Evolutionary conservation across 2,113 vertebrate species (phyloP).

Genomic region (Scartelaos histophorus): DNA sequence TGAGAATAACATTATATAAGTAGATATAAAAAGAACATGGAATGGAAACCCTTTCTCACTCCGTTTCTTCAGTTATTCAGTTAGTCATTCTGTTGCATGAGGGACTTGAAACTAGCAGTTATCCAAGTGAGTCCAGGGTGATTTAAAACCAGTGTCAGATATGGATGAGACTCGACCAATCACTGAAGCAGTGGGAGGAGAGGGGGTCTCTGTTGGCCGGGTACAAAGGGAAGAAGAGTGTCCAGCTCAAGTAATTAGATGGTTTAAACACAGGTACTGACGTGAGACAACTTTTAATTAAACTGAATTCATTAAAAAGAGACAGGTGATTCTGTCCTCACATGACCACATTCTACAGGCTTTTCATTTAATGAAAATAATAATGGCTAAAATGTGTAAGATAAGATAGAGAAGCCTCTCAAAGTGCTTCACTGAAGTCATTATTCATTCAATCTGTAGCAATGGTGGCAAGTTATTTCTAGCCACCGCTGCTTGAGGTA

Average conservation of each 20-base stretch:
- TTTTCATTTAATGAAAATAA: background rate
- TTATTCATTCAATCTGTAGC: background rate
- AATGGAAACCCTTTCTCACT: slow-evolving; percentile 4
- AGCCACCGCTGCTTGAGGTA: too few species aligned
- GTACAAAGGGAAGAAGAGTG: background rate
- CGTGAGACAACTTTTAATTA: background rate
- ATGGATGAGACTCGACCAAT: slow-evolving; percentile 37
- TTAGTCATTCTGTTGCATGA: slow-evolving; percentile 3
- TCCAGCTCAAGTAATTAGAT: slow-evolving; percentile 8
- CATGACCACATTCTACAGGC: background rate
- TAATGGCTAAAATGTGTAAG: background rate
- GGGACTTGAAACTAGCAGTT: slow-evolving; percentile 17
- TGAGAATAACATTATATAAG: background rate
- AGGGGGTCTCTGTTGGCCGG: background rate
- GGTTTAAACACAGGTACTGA: slow-evolving; percentile 21
- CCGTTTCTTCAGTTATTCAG: background rate
- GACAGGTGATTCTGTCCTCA: slow-evolving; percentile 9
- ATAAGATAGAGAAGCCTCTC: background rate
- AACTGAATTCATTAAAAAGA: slow-evolving; percentile 12
- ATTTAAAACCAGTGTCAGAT: slow-evolving; percentile 27
- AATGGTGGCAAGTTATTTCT: background rate
- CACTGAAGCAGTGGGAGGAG: slow-evolving; percentile 7
- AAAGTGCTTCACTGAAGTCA: background rate
- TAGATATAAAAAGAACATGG: background rate
- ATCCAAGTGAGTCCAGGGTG: slow-evolving; percentile 18